Evolutionary conservation across 1,140 invertebrate genomes (phyloP).

Genomic region (Daktulosphaira vitifoliae): DNA sequence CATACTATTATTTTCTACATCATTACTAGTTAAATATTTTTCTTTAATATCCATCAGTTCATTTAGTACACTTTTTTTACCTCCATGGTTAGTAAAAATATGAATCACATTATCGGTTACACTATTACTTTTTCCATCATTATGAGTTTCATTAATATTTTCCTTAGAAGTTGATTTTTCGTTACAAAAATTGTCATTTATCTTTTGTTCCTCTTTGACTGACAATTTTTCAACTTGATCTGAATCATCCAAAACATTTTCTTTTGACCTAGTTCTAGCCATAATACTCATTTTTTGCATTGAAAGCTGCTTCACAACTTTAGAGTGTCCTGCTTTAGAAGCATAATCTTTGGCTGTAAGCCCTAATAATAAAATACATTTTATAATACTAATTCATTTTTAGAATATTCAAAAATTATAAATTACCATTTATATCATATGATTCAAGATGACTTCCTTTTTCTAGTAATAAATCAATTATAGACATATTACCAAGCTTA

Average conservation of each 20-base stretch:
- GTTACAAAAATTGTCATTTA: background rate
- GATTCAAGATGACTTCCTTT: slow-evolving; percentile 39
- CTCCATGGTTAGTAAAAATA: too few species aligned
- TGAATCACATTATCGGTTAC: background rate
- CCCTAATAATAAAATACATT: slow-evolving; percentile 36
- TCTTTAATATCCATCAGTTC: too few species aligned
- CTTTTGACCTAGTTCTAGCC: slow-evolving; percentile 22
- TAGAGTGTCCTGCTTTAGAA: slow-evolving; percentile 39
- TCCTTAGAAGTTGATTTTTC: background rate
- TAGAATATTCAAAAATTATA: background rate
- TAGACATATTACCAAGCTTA: slow-evolving; percentile 42
- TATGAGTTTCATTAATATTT: too few species aligned
- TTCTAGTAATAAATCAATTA: slow-evolving; percentile 40
- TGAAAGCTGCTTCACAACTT: slow-evolving; percentile 31
- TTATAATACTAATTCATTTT: slow-evolving; percentile 7
- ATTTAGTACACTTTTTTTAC: too few species aligned
- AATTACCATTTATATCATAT: slow-evolving; percentile 41
- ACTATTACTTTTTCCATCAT: background rate
- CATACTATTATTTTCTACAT: too few species aligned
- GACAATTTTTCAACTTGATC: background rate
- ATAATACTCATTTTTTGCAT: slow-evolving; percentile 33
- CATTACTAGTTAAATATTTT: too few species aligned
- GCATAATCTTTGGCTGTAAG: slow-evolving; percentile 43
- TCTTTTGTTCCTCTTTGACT: background rate
- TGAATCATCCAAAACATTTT: slow-evolving; percentile 22